Evolutionary conservation across 2,888 invertebrate genomes (phyloP), one percentile per base, ranked within the genome.

Genomic region (Euphydryas editha): DNA sequence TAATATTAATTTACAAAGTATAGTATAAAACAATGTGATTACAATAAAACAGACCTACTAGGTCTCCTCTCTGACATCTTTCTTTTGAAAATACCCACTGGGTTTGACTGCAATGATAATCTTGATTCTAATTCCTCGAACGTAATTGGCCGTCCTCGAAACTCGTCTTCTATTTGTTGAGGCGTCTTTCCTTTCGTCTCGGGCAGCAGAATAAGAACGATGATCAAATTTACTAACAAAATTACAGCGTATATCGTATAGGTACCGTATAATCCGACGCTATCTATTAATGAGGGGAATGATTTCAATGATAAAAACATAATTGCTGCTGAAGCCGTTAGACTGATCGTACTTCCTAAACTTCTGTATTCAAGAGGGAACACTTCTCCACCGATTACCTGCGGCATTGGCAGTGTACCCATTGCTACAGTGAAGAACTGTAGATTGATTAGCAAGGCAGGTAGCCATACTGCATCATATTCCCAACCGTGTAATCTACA

Each of bases 311-410:
- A 93, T 3, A 93, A 18, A 75, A 96, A 96, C 71, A 94, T 93
- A 55, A 94, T 90, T 1, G 90, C 75, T 51, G 94, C 94, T 21
- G 93, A 92, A 2, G 94, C 90, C 44, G 93, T 91, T 21, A 94
- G 85, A 15, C 94, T 93, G 11, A 95, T 84, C 0, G 94, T 95
- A 1, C 95, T 93, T 1, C 95, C 95, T 0, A 94, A 81, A 24
- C 94, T 94, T 61, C 95, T 88, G 59, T 93, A 93, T 57, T 92
- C 90, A 24, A 94, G 84, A 1, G 95, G 93, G 71, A 95, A 95
- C 0, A 96, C 88, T 78, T 96, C 96, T 0, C 95, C 95, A 42
- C 94, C 94, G 84, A 96, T 93, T 6, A 95, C 94, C 87, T 95
- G 95, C 0, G 96, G 95, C 65, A 96, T 74, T 0, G 95, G 95